Percentiles rank a stretch among this genome's conserved stretches.
Conservation (phyloP, 2,113 vertebrate genomes). For the Lipotes vexillifer region DNA sequence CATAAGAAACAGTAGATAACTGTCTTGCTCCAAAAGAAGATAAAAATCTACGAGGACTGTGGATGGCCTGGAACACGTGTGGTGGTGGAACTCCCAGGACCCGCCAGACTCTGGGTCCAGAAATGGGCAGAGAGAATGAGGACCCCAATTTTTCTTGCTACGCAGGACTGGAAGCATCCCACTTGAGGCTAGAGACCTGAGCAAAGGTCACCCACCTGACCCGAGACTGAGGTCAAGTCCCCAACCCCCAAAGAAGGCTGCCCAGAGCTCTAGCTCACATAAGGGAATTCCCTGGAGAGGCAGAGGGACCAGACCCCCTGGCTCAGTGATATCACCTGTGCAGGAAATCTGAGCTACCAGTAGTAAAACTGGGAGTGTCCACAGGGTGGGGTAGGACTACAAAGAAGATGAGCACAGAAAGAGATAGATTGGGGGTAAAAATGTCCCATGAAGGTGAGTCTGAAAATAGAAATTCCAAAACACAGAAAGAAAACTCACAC, state of each 20-base stretch:
- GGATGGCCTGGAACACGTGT: background rate
- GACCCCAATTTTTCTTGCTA: background rate
- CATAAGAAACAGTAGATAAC: background rate
- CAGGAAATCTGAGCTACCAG: background rate
- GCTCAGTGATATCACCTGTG: background rate
- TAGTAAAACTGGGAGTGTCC: background rate
- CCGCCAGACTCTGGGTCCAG: background rate
- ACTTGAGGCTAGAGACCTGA: background rate
- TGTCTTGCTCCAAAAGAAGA: background rate
- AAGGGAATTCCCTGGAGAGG: background rate
- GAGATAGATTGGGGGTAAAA: background rate
- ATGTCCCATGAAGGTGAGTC: background rate
- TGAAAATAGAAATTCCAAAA: background rate
- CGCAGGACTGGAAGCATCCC: no score
- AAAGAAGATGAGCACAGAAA: background rate
- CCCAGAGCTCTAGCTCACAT: background rate
- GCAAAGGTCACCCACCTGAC: background rate
- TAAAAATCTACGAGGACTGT: background rate
- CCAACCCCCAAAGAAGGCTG: background rate
- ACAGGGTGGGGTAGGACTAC: accelerated
- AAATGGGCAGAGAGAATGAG: background rate
- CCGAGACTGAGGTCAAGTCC: background rate
- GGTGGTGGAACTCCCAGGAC: background rate
- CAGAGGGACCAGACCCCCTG: background rate
- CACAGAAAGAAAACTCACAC: background rate